These are phyloP conservation scores for Drosophila persimilis DNA, from an alignment of 1,140 invertebrate species.

Conservation along the genomic window DNA sequence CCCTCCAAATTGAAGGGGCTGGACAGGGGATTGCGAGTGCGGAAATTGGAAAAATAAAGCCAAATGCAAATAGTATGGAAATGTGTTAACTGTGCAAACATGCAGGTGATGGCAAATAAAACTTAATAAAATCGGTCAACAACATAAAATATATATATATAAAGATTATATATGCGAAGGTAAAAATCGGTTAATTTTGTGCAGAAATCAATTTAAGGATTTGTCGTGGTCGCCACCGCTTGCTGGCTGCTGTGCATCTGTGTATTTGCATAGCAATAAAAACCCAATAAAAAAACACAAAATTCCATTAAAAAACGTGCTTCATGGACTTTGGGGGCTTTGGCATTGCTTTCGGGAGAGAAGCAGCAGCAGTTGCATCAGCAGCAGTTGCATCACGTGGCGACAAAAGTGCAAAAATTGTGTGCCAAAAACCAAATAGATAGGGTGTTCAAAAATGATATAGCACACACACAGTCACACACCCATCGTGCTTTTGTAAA, in stretches of 20 bases:
- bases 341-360: not conserved
- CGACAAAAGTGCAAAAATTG: constrained; percentile 69
- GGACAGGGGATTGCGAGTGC: too few relatives aligned
- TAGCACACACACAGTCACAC: constrained; percentile 35
- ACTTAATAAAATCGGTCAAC: constrained; percentile 80
- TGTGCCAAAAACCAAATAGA: constrained; percentile 67
- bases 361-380: not conserved
- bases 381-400: constrained; percentile 20
- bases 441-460: constrained; percentile 54
- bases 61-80: constrained; percentile 55
- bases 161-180: constrained; percentile 39
- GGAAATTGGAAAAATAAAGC: constrained; percentile 20
- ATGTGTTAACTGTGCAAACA: constrained; percentile 79
- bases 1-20: not conserved
- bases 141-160: constrained; percentile 50
- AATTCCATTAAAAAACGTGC: constrained; percentile 47
- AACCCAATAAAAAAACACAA: constrained; percentile 37
- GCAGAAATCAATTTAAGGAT: constrained; percentile 79
- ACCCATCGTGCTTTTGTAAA: constrained; percentile 51
- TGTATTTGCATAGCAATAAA: constrained; percentile 67
- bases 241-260: constrained; percentile 27
- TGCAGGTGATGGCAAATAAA: constrained; percentile 80
- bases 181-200: constrained; percentile 77
- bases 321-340: constrained; percentile 19
- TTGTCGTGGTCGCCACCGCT: constrained; percentile 24